Evolutionary conservation across 2,113 vertebrate genomes (phyloP).

Genomic region (Sterrhoptilus dennistouni): DNA sequence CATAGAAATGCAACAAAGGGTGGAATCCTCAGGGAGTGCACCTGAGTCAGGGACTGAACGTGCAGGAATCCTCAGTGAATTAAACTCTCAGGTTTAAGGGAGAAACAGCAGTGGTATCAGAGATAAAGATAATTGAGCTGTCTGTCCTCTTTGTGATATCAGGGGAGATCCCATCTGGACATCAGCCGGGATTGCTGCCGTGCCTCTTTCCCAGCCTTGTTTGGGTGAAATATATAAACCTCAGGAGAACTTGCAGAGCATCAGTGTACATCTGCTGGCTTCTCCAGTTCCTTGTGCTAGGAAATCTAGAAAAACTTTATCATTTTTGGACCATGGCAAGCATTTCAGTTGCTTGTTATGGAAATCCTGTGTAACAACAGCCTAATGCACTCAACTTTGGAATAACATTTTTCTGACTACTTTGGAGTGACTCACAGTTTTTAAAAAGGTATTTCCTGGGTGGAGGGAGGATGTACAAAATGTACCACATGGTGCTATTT

Average conservation of each 20-base stretch:
- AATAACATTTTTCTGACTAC: background rate
- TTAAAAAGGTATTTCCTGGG: conserved; percentile 1
- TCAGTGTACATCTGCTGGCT: background rate
- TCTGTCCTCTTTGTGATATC: background rate
- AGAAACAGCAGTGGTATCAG: conserved; percentile 7
- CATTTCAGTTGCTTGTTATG: conserved; percentile 29
- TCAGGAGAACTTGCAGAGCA: conserved; percentile 18
- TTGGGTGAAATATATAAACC: conserved; percentile 36
- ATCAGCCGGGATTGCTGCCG: background rate
- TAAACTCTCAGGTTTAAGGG: conserved; percentile 24
- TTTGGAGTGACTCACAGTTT: background rate
- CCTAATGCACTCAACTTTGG: background rate
- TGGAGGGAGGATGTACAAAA: background rate
- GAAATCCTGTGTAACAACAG: conserved; percentile 40
- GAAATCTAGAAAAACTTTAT: conserved; percentile 47
- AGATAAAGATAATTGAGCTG: conserved; percentile 47
- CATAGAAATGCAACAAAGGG: conserved; percentile 42
- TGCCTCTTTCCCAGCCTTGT: conserved; percentile 39
- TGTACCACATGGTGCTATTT: background rate
- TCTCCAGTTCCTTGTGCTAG: conserved; percentile 30
- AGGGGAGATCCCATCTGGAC: conserved; percentile 12
- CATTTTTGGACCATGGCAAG: background rate
- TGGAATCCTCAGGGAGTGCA: conserved; percentile 17
- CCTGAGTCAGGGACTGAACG: background rate
- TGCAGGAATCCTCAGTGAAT: conserved; percentile 10